Evolutionary conservation across 1,140 invertebrate genomes (phyloP), one percentile per base, ranked within the genome.

Genomic region (Camponotus pennsylvanicus): DNA sequence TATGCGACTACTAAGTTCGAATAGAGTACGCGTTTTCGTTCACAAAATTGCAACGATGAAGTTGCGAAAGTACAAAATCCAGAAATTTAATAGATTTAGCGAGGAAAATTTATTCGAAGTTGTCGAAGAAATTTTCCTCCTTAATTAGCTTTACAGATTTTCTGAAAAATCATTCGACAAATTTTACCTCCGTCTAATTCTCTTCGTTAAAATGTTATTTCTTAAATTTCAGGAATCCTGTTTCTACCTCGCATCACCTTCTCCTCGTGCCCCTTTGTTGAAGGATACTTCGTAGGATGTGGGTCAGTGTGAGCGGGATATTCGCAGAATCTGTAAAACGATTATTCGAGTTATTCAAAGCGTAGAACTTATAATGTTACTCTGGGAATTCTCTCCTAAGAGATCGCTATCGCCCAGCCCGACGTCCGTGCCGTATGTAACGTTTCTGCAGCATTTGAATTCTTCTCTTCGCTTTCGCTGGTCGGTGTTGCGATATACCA

Each of bases 341-440:
- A 80, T 80, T 80, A 75, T 70, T 34, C 69, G 71, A 79, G 86
- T 89, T 90, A 92, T 92, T 92, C 88, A 86, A 90, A 92, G 77
- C 49, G 6, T 86, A 80, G 67, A 86, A 92, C 89, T 92, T 92
- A 91, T 91, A 90, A 92, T 91, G 86, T 92, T 92, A 92, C 89
- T 27, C 27, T 34, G 88, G 82, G 90, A 92, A 91, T 91, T 90
- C 88, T 42, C 75, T 34, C 1, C 85, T 64, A 86, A 88, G 86
- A 92, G 91, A 92, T 92, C 82, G 78, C 85, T 91, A 92, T 92
- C 88, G 37, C 21, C 7, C 77, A 61, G 57, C 73, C 82, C 78
- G 88, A 78, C 85, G 85, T 89, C 71, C 89, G 69, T 85, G 73
- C 71, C 80, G 59, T 52, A 82, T 85, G 87, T 89, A 89, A 83